Base-by-base conservation (phyloP, 2,888 invertebrate genomes). In the Drosophila mimetica region DNA sequence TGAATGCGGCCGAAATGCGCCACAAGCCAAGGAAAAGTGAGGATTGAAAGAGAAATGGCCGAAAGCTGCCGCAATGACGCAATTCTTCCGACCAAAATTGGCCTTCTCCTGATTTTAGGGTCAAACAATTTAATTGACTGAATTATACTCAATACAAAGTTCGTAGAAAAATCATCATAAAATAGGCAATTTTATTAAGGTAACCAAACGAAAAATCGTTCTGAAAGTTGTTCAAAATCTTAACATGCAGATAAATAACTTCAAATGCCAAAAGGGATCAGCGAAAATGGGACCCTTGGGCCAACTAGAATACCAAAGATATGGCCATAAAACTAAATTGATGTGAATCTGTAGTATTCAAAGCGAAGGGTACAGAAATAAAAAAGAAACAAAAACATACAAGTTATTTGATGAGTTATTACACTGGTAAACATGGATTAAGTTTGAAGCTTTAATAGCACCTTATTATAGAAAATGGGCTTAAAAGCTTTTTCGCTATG, bases 281-380 rank as follows among this genome's bases (percentile, higher is more conserved):
- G 11, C 14, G 30, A 8, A 32, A 70, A 70, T 59, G 59, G 59
- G 32, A 34, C 69, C 60, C 69, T 28, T 6, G 69, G 46, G 69
- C n/a, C 32, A 20, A 20, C 25, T 34, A 70, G 42, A 67, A 36
- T 22, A 41, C 25, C 11, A 8, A 53, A 53, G 47, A 42, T 67
- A 42, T 67, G 52, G 52, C 69, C 69, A 70, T 69, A 70, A 69
- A 70, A 69, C 53, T 59, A 67, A 69, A 70, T 70, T 69, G 69
- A 69, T 69, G 59, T 48, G 32, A 18, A 18, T 46, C 13, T 22
- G 22, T 16, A 4, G 42, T 46, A 25, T n/a, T 46, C 46, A 22
- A 30, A 34, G 44, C 32, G n/a, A 64, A 64, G 36, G 53, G 36
- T 36, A 41, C 11, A 13, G 20, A 3, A 18, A 28, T 11, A 32